Evolutionary conservation across 2,797 vertebrate genomes (phyloP).

Genomic region (Choloepus didactylus): DNA sequence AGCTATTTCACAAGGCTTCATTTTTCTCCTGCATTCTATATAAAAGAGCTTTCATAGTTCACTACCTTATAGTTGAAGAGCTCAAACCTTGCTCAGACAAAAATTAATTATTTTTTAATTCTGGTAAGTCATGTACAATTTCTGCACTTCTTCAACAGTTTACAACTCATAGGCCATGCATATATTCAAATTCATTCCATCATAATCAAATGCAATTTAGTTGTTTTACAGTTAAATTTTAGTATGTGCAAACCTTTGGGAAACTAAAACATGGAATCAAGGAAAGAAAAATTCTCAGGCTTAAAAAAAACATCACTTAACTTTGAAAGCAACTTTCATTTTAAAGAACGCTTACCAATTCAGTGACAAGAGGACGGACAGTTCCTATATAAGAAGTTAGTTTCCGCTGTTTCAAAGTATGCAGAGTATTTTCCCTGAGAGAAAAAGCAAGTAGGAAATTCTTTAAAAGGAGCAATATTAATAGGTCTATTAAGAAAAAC

Average conservation of each 20-base stretch:
- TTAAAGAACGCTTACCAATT: slow-evolving; percentile 91
- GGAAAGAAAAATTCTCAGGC: slow-evolving; percentile 32
- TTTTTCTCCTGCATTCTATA: background rate
- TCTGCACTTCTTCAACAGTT: slow-evolving; percentile 21
- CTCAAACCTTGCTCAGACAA: slow-evolving; percentile 15
- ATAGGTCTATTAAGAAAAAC: background rate
- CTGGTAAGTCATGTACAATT: slow-evolving; percentile 35
- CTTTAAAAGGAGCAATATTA: background rate
- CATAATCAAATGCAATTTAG: slow-evolving; percentile 52
- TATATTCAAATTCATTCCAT: slow-evolving; percentile 29
- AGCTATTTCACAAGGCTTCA: background rate
- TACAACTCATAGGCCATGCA: background rate
- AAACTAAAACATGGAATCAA: slow-evolving; percentile 11
- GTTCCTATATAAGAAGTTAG: slow-evolving; percentile 88
- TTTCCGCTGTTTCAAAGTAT: slow-evolving; percentile 93
- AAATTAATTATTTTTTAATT: slow-evolving; percentile 61
- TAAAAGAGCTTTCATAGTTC: background rate
- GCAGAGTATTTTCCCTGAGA: slow-evolving; percentile 97
- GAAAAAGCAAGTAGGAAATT: background rate
- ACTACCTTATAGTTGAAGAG: background rate
- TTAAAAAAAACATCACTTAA: slow-evolving; percentile 28
- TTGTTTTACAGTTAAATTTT: slow-evolving; percentile 22
- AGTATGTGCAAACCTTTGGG: background rate
- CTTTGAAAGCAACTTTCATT: slow-evolving; percentile 49
- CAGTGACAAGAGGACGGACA: slow-evolving; percentile 94